Conservation (phyloP, 2,888 invertebrate genomes). For the Abscondita cerata region DNA sequence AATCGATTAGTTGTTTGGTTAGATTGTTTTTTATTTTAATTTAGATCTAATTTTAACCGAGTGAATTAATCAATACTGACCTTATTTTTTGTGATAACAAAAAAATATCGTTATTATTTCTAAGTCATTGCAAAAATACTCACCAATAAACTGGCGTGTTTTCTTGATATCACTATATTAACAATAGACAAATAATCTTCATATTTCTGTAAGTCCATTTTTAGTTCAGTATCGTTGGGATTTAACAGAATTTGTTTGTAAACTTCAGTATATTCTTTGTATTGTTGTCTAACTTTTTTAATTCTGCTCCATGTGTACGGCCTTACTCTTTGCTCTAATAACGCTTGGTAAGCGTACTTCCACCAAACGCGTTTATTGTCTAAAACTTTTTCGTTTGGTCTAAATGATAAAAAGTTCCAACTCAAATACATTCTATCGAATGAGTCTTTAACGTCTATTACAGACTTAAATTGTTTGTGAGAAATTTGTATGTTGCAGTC, state of each 20-base stretch:
- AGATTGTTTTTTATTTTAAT: too few relatives aligned
- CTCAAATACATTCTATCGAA: slow-evolving; percentile 72
- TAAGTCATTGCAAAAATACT: slow-evolving; percentile 24
- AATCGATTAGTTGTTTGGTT: too few relatives aligned
- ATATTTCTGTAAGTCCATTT: slow-evolving; percentile 74
- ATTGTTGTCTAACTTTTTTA: slow-evolving; percentile 71
- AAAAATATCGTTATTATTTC: too few relatives aligned
- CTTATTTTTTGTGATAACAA: too few relatives aligned
- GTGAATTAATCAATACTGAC: too few relatives aligned
- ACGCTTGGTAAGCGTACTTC: slow-evolving; percentile 75
- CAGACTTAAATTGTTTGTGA: slow-evolving; percentile 73
- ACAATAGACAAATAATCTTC: slow-evolving; percentile 77
- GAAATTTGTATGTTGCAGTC: slow-evolving; percentile 79
- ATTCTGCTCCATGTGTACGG: slow-evolving; percentile 80
- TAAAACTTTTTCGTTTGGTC: slow-evolving; percentile 56
- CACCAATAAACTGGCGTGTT: slow-evolving; percentile 80
- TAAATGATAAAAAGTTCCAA: slow-evolving; percentile 61
- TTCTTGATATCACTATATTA: slow-evolving; percentile 79
- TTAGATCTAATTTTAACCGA: too few relatives aligned
- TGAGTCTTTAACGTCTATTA: slow-evolving; percentile 64
- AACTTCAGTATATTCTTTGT: slow-evolving; percentile 71
- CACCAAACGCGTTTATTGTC: slow-evolving; percentile 75
- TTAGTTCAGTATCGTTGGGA: slow-evolving; percentile 76
- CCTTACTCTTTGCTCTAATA: slow-evolving; percentile 73
- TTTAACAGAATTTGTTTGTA: slow-evolving; percentile 75